These are phyloP conservation scores for Enteromius afrohamiltoni DNA, from an alignment of 2,797 vertebrate species.

Conservation along the genomic window DNA sequence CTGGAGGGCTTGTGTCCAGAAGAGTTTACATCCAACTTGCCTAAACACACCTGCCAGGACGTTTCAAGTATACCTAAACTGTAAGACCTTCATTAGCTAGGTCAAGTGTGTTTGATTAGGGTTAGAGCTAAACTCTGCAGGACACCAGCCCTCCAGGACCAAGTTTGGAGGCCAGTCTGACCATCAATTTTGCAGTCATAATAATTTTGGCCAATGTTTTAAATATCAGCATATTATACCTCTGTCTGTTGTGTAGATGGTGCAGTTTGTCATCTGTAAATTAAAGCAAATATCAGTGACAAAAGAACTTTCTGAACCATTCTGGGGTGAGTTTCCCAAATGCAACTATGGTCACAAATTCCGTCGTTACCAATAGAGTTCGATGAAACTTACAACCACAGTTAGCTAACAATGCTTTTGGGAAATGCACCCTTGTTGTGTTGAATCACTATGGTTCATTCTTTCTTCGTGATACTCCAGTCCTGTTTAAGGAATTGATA, in stretches of 20 bases:
- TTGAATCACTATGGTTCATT: slow-evolving; percentile 1
- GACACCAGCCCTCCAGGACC: not conserved
- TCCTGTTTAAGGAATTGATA: slow-evolving; percentile 26
- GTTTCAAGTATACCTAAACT: not conserved
- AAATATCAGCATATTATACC: not conserved
- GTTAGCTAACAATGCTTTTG: not conserved
- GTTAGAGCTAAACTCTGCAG: not conserved
- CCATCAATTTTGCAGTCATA: not conserved
- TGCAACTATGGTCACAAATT: not conserved
- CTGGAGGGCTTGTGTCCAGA: not conserved
- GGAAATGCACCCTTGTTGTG: not conserved
- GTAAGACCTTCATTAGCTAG: no score
- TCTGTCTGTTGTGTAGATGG: not conserved
- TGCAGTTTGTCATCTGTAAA: not conserved
- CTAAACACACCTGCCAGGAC: not conserved
- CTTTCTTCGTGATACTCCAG: slow-evolving; percentile 2
- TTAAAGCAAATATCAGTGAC: no score
- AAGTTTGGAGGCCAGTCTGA: not conserved
- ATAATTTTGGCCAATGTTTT: not conserved
- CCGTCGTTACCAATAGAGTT: not conserved
- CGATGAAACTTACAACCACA: not conserved
- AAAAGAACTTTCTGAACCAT: no score
- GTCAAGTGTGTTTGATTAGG: not conserved
- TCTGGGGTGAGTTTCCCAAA: not conserved
- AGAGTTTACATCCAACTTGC: not conserved